These are phyloP conservation scores for Colletes gigas DNA, from an alignment of 1,140 invertebrate genomes.

Conservation along the genomic window DNA sequence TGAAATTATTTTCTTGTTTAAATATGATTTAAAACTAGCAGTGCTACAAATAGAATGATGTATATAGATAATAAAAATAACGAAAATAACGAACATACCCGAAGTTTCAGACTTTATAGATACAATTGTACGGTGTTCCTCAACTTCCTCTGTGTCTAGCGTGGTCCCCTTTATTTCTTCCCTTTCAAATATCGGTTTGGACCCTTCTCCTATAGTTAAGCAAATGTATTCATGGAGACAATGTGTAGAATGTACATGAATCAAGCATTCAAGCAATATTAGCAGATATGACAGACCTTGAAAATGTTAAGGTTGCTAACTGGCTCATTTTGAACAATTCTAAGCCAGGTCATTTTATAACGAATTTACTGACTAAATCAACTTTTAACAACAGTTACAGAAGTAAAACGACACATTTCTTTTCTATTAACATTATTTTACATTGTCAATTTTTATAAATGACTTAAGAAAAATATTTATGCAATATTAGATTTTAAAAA, in stretches of 20 bases:
- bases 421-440: background rate
- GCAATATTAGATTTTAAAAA: background rate
- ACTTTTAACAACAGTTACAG: background rate
- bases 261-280: conserved; percentile 6
- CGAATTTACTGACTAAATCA: background rate
- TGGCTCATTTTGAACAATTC: conserved; percentile 35
- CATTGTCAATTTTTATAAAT: background rate
- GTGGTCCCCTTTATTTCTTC: conserved; percentile 60
- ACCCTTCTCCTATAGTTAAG: conserved; percentile 62
- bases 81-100: conserved; percentile 45
- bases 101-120: conserved; percentile 42
- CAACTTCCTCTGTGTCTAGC: conserved; percentile 40
- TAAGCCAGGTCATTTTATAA: conserved; percentile 12
- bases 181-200: conserved; percentile 70
- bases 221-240: conserved; percentile 17
- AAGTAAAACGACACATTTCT: background rate
- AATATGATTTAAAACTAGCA: background rate
- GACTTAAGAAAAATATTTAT: too few relatives aligned
- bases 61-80: too few relatives aligned
- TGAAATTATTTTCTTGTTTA: background rate
- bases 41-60: too few relatives aligned
- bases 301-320: conserved; percentile 10
- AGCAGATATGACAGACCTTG: conserved; percentile 18
- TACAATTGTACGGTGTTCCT: conserved; percentile 64
- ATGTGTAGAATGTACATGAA: background rate